These are phyloP conservation scores for Hemaris fuciformis DNA, from an alignment of 2,888 invertebrate genomes.

Conservation along the genomic window DNA sequence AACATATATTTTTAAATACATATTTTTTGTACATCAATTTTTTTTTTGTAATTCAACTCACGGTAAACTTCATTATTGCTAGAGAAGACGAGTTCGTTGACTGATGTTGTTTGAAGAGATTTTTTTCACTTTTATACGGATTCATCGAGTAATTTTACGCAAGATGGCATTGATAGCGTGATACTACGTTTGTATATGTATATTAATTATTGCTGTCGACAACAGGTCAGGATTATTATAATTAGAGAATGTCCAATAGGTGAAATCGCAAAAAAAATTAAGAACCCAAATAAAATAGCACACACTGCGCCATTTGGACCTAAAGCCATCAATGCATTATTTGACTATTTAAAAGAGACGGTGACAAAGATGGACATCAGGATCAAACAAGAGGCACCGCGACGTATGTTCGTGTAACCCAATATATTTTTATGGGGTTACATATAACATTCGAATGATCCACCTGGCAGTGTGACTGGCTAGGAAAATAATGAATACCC, in stretches of 20 bases:
- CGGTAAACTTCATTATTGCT: slow-evolving; percentile 56
- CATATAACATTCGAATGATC: too few relatives aligned
- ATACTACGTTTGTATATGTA: slow-evolving; percentile 45
- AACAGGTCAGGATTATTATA: slow-evolving; percentile 1
- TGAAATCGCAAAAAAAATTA: background rate
- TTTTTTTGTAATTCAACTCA: slow-evolving; percentile 37
- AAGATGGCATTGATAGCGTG: slow-evolving; percentile 55
- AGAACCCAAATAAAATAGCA: background rate
- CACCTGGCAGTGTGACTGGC: too few relatives aligned
- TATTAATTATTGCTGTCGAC: slow-evolving; percentile 37
- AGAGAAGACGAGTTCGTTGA: slow-evolving; percentile 31
- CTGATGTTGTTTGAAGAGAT: slow-evolving; percentile 37
- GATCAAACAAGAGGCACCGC: too few relatives aligned
- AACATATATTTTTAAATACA: background rate
- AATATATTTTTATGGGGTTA: too few relatives aligned
- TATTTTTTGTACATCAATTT: background rate
- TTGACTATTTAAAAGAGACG: too few relatives aligned
- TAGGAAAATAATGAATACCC: too few relatives aligned
- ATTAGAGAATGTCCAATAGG: slow-evolving; percentile 5
- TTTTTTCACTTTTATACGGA: slow-evolving; percentile 49
- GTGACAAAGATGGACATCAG: too few relatives aligned
- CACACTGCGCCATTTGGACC: background rate
- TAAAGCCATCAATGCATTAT: background rate
- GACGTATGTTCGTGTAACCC: too few relatives aligned
- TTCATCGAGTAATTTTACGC: slow-evolving; percentile 43